A percentile compares a stretch with the other conserved stretches of the same genome.
These are phyloP conservation scores for Pygoscelis adeliae DNA, from an alignment of 2,113 vertebrate species.

Conservation along the genomic window DNA sequence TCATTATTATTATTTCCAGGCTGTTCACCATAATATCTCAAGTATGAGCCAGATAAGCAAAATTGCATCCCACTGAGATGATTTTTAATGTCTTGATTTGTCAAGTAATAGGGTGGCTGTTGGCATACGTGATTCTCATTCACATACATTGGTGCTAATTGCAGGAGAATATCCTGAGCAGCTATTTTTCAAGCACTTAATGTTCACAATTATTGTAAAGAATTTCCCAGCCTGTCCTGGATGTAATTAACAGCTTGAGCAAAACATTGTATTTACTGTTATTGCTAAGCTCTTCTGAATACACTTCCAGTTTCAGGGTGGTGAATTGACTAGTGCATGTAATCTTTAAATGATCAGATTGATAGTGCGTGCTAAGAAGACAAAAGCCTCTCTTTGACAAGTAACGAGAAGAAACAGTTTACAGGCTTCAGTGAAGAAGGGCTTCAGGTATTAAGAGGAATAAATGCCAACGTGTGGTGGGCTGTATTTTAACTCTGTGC, in stretches of 20 bases:
- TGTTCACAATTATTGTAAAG: constrained; percentile 59
- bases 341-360: constrained; percentile 7
- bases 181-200: constrained; percentile 66
- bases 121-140: constrained; percentile 66
- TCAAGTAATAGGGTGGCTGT: constrained; percentile 17
- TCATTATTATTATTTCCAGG: constrained; percentile 64
- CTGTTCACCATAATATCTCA: constrained; percentile 45
- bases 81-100: constrained; percentile 66
- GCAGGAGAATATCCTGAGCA: constrained; percentile 38
- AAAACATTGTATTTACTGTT: constrained; percentile 36
- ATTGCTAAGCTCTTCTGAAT: constrained; percentile 5
- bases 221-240: constrained; percentile 56
- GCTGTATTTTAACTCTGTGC: background rate
- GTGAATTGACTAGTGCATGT: background rate
- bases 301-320: background rate
- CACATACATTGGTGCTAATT: constrained; percentile 55
- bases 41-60: constrained; percentile 63
- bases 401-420: background rate
- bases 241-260: constrained; percentile 64
- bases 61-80: constrained; percentile 58
- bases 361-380: background rate
- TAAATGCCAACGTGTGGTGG: background rate
- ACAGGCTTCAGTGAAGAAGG: background rate
- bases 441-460: background rate
- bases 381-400: constrained; percentile 1